Conservation (phyloP, 2,888 invertebrate genomes). For the Tinea semifulvella region DNA sequence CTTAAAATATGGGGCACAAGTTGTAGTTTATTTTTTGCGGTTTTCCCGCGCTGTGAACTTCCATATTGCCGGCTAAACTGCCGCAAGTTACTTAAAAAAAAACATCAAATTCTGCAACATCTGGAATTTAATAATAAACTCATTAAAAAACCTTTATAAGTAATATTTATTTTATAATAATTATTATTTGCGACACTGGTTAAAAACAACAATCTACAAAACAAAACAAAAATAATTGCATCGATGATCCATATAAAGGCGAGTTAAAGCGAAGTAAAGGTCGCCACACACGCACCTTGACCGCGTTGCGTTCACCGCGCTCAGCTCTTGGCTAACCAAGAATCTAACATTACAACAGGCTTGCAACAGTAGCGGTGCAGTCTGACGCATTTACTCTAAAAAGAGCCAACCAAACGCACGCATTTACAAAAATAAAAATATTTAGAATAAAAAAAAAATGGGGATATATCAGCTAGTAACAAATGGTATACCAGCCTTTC, state of each 20-base stretch:
- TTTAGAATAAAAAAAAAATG: neutral
- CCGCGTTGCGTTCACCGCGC: slow-evolving; percentile 53
- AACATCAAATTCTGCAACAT: no score
- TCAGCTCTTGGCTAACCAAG: slow-evolving; percentile 31
- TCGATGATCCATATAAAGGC: neutral
- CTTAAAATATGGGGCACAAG: no score
- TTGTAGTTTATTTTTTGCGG: no score
- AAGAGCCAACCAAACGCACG: neutral
- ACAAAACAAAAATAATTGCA: neutral
- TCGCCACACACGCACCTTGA: slow-evolving; percentile 37
- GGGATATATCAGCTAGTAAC: slow-evolving; percentile 26
- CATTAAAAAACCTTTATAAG: no score
- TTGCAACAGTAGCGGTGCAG: slow-evolving; percentile 24
- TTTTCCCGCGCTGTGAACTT: no score
- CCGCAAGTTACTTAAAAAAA: no score
- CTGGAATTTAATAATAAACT: no score
- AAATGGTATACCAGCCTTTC: slow-evolving; percentile 53
- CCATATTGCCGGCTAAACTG: no score
- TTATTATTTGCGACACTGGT: no score
- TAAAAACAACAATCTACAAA: neutral
- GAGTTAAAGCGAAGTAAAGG: neutral
- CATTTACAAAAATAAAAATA: neutral
- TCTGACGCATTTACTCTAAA: neutral
- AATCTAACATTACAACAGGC: slow-evolving; percentile 54
- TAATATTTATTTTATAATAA: no score